Percentiles rank a stretch among this genome's conserved stretches.
phyloP scores from a whole-genome alignment of 2,888 invertebrate genomes.

The Hoplodrina ambigua region DNA sequence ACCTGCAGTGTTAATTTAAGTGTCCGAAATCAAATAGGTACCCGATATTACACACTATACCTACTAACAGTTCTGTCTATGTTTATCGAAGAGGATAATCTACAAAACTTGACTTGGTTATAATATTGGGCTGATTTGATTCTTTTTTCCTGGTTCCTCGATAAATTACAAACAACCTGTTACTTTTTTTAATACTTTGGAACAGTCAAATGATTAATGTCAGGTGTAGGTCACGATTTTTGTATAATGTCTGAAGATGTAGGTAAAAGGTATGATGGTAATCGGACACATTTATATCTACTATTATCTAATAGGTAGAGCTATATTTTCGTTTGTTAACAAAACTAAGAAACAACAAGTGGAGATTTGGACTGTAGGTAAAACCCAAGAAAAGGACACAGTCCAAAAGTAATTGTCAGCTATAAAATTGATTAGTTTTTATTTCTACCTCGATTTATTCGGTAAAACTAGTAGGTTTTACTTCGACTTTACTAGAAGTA shows the following conservation, averaged over 20 bases:
- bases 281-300: too few relatives aligned
- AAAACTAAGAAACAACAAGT: too few relatives aligned
- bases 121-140: conserved; percentile 10
- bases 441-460: conserved; percentile 1
- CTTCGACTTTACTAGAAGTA: not conserved
- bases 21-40: conserved; percentile 3
- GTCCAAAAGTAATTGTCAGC: not conserved
- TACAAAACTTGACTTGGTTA: conserved; percentile 12
- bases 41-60: too few relatives aligned
- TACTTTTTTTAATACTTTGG: not conserved
- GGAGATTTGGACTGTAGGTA: too few relatives aligned
- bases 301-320: too few relatives aligned
- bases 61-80: not conserved
- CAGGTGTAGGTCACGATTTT: conserved; percentile 10
- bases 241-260: not conserved
- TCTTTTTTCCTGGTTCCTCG: conserved; percentile 21
- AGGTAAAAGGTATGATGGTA: too few relatives aligned
- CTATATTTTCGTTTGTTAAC: too few relatives aligned
- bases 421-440: not conserved
- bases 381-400: not conserved
- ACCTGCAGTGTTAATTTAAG: conserved; percentile 4
- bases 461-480: not conserved
- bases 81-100: conserved; percentile 5
- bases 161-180: conserved; percentile 9
- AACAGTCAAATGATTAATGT: not conserved